phyloP scores from a whole-genome alignment of 2,888 invertebrate species.

The Amphiduros pacificus region DNA sequence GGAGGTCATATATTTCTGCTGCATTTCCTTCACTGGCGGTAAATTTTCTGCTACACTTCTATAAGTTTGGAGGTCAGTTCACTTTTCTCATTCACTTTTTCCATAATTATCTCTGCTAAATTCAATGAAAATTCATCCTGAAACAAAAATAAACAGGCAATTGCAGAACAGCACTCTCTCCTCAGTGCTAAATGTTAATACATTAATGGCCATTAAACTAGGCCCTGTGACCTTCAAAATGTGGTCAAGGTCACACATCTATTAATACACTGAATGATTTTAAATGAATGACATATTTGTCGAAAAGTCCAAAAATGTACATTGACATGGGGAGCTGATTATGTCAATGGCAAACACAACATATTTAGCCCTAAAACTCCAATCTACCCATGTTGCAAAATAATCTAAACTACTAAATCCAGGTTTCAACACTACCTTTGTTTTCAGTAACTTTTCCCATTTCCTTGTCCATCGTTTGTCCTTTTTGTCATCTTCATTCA shows the following conservation, averaged over 20 bases:
- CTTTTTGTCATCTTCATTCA: constrained; percentile 33
- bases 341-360: too few relatives aligned
- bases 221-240: too few relatives aligned
- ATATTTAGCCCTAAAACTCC: too few relatives aligned
- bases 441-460: constrained; percentile 44
- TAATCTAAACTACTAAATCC: not conserved
- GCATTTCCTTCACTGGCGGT: too few relatives aligned
- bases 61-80: constrained; percentile 28
- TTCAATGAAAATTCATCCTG: constrained; percentile 52
- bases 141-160: too few relatives aligned
- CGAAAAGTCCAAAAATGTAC: not conserved
- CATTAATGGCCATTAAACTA: not conserved
- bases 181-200: not conserved
- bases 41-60: not conserved
- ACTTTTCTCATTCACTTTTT: constrained; percentile 52
- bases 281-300: not conserved
- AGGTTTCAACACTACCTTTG: constrained; percentile 35
- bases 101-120: constrained; percentile 48
- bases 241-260: too few relatives aligned
- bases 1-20: too few relatives aligned
- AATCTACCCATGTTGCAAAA: not conserved
- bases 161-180: too few relatives aligned
- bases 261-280: too few relatives aligned
- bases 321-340: too few relatives aligned
- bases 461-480: constrained; percentile 51